Evolutionary conservation across 2,113 vertebrate species (phyloP), one percentile per base, ranked within the genome.

Genomic region (Carassius gibelio): DNA sequence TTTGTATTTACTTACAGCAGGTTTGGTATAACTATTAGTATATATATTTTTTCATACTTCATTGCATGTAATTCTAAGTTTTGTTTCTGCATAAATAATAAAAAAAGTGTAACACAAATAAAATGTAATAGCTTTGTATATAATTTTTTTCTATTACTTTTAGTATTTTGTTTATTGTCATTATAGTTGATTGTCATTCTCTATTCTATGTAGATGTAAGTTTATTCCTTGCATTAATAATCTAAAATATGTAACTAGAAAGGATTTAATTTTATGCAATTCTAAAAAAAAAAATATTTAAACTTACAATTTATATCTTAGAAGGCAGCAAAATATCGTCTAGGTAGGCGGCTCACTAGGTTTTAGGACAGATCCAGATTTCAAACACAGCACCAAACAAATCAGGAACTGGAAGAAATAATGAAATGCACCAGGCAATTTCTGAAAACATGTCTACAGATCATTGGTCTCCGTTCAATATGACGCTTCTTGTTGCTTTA

Each of bases 371-470:
- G 45, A 75, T 57, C 17, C 75, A 11, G 26, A 55, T n/a, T n/a
- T 62, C 34, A 81, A 17, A 81, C 61, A 19, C 50, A 83, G 11
- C 34, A 52, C 30, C 62, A 48, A 68, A 81, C 26, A 5, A n/a
- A 72, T n/a, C 11, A 30, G 26, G 14, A 82, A 52, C 42, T 52
- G 23, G 50, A 57, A 13, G 10, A 17, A 81, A 68, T 10, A 11
- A 50, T 81, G 26, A 55, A 52, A 57, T 76, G 26, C 45, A 69
- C 23, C 9, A 66, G 26, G 38, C 9, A 1, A 72, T 57, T 83
- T 83, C 50, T 72, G 68, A 71, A 59, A 83, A 83, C 50, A 42
- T 7, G 3, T 83, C 50, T 57, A 83, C 68, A 83, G 81, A 72
- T 72, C 52, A 71, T 42, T 72, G 64, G 81, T 83, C 81, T 83